Evolutionary conservation across 2,888 invertebrate genomes (phyloP), one percentile per base, ranked within the genome.

Genomic region (Trichopoda pennipes): DNA sequence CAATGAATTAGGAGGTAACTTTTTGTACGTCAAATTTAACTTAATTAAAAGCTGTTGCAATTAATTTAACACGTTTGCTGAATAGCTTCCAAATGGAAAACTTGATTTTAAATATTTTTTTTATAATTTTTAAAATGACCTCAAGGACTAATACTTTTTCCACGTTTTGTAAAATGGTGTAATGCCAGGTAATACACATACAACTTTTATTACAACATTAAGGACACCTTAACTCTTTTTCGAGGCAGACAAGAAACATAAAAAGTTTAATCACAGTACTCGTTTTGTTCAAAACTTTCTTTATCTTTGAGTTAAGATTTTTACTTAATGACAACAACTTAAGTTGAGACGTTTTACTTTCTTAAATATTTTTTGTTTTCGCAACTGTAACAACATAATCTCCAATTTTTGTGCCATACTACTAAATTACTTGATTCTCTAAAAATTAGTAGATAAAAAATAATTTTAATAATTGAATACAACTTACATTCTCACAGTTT

Each of bases 161-260:
- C 14, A n/a, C n/a, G 16, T 44, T n/a, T n/a, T 49, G 19, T 7
- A 19, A 49, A 49, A 77, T n/a, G 16, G 77, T 77, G 69, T 70
- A 16, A 19, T 61, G 35, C 10, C 47, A 61, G 56, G 10, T 56
- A 55, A 66, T 61, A 53, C 44, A 51, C 16, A 53, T 72, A 68
- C 70, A 79, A 72, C 47, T 78, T 79, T 82, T 72, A 68, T 68
- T 68, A 72, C 66, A 82, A 68, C 66, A 61, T 79, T 69, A 79
- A 82, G 82, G 72, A 82, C 79, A 79, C 68, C 56, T 79, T 75
- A 69, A 60, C 60, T 49, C 19, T 61, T 70, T 32, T 69, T 49
- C 2, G n/a, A 66, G 17, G 64, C 53, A 61, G 66, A 75, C 68
- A 72, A 69, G 21, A 68, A 56, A 23, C 47, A 66, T 16, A 68